These are phyloP conservation scores for Heliconius nattereri DNA, from an alignment of 1,140 invertebrate species.

Conservation along the genomic window DNA sequence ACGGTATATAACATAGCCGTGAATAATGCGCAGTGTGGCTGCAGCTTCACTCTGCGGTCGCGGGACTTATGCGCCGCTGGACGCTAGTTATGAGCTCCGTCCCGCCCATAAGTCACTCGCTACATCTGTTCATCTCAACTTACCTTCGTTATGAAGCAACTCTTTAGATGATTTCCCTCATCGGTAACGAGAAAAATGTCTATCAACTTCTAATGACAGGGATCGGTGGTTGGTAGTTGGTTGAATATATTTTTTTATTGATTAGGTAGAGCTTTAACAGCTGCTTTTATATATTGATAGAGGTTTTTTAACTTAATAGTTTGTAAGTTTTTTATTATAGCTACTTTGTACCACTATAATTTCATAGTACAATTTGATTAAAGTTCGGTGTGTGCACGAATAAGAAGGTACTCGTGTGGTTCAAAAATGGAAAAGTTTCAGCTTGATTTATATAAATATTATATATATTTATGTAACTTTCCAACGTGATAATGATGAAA, in stretches of 20 bases:
- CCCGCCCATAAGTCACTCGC: slow-evolving; percentile 58
- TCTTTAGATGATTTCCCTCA: slow-evolving; percentile 49
- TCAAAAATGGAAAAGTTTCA: no score
- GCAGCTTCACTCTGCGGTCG: slow-evolving; percentile 61
- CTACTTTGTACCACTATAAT: no score
- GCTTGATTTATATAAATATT: background rate
- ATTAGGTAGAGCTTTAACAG: background rate
- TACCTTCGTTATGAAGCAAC: slow-evolving; percentile 50
- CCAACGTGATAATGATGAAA: background rate
- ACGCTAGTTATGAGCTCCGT: slow-evolving; percentile 68
- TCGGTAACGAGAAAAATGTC: slow-evolving; percentile 24
- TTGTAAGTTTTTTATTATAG: no score
- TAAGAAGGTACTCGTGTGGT: no score
- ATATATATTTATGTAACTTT: background rate
- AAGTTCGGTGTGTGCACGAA: no score
- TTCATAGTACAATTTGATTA: no score
- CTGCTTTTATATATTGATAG: background rate
- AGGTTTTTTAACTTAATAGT: background rate
- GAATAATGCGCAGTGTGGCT: slow-evolving; percentile 60
- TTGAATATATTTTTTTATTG: background rate
- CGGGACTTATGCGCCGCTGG: slow-evolving; percentile 68
- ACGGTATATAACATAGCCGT: slow-evolving; percentile 60
- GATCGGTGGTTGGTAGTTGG: background rate
- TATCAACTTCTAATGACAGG: background rate
- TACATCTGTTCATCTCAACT: slow-evolving; percentile 60